Evolutionary conservation across 1,140 invertebrate genomes (phyloP).

Genomic region (Conus ventricosus): DNA sequence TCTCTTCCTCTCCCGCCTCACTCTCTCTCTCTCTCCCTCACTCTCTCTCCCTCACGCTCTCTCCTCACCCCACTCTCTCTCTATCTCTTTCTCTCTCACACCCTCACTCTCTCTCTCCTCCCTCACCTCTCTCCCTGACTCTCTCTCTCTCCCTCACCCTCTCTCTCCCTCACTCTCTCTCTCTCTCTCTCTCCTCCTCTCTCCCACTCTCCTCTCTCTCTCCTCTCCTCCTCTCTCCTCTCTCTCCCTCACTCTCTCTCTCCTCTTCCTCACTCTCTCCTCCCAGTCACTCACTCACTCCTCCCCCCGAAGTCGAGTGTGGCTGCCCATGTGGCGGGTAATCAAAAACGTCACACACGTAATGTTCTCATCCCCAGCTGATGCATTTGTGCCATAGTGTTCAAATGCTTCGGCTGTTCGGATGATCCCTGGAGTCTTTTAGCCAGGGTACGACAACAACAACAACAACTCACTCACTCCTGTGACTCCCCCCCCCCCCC

Average conservation of each 20-base stretch:
- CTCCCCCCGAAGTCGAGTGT: too few relatives aligned
- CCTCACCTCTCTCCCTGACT: background rate
- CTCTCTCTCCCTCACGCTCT: constrained; percentile 17
- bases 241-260: background rate
- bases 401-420: too few relatives aligned
- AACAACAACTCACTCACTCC: too few relatives aligned
- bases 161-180: background rate
- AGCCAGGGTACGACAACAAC: too few relatives aligned
- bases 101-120: background rate
- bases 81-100: constrained; percentile 23
- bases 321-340: too few relatives aligned
- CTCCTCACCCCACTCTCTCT: constrained; percentile 9
- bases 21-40: constrained; percentile 22
- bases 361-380: too few relatives aligned
- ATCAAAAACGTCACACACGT: too few relatives aligned
- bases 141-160: background rate
- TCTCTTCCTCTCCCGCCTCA: constrained; percentile 1
- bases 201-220: background rate
- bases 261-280: background rate
- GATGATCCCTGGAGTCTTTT: too few relatives aligned
- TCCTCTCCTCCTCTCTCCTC: background rate
- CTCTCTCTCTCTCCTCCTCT: background rate
- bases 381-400: too few relatives aligned
- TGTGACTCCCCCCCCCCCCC: too few relatives aligned
- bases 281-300: background rate